Base-by-base conservation (phyloP, 2,888 invertebrate genomes). In the Lampropteryx suffumata region DNA sequence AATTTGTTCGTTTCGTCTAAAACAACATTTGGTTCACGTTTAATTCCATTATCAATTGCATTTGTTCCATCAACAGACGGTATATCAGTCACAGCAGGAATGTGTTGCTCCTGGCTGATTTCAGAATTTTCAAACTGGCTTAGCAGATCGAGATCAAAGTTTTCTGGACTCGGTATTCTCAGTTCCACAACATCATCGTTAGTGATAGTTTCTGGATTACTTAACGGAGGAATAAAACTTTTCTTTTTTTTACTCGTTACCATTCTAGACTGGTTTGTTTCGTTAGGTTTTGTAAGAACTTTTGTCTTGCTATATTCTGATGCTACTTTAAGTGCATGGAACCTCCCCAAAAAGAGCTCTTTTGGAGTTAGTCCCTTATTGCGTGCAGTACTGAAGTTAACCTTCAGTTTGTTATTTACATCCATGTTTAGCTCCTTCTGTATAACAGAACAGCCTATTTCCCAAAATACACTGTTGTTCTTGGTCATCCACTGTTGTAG, bases 381-480 rank as follows among this genome's bases (percentile, higher is more conserved):
- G 3, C 6, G 11, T 11, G 30, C 3, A 32, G 1, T 28, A 12
- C 34, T 8, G 37, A 36, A n/a, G 17, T 2, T 17, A 17, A n/a
- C n/a, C n/a, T 17, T 17, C 17, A 17, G 17, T 3, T 17, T 2
- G 2, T 17, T 17, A 4, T 37, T 45, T 9, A 29, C 10, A 11
- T 12, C 29, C 17, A n/a, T 29, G 35, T 57, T 57, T 9, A 57
- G 33, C 10, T 48, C 41, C 35, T 29, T 45, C 27, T 57, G 57
- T 11, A 57, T 48, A 12, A 57, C 13, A 21, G n/a, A 49, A 26
- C 50, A 45, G 12, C 57, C 54, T 1, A 57, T 14, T 14, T 54
- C 54, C 57, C 57, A 57, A 2, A 33, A 5, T 0, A 13, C 2
- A 39, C 48, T 49, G 1, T 8, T 6, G 13, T 33, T 40, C 6